phyloP scores from a whole-genome alignment of 2,113 vertebrate species.

The Nanorana parkeri region DNA sequence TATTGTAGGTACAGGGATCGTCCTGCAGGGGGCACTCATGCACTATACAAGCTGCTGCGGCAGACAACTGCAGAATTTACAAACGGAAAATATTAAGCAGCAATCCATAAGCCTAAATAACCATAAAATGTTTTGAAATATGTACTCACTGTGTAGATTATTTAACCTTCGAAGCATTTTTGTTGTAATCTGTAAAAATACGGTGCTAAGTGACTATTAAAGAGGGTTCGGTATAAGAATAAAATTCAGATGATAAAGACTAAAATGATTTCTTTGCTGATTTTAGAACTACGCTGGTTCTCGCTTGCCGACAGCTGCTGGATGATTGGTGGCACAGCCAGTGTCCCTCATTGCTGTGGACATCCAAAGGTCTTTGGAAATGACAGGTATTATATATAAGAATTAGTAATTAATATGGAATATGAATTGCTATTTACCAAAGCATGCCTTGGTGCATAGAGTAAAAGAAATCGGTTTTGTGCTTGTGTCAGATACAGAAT shows the following conservation, averaged over 20 bases:
- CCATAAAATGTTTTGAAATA: constrained; percentile 43
- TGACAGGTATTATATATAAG: too few species aligned
- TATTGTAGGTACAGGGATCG: too few species aligned
- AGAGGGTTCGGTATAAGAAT: background rate
- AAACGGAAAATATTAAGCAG: background rate
- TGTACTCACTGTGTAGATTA: background rate
- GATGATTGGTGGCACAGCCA: too few species aligned
- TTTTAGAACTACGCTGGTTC: background rate
- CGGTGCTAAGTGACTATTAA: constrained; percentile 34
- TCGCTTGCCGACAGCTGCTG: background rate
- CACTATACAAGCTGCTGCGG: background rate
- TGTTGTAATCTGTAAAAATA: constrained; percentile 7
- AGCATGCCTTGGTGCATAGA: too few species aligned
- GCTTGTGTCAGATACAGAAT: too few species aligned
- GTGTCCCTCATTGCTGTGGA: too few species aligned
- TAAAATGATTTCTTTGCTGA: background rate
- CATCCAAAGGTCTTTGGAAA: too few species aligned
- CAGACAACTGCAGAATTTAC: background rate
- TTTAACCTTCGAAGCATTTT: constrained; percentile 30
- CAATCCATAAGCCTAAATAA: constrained; percentile 32
- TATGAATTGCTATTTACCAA: too few species aligned
- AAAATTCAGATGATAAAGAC: constrained; percentile 12
- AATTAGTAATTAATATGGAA: too few species aligned
- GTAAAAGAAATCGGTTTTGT: too few species aligned
- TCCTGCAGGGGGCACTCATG: constrained; percentile 45